These are phyloP conservation scores for Sporophila hypoxantha DNA, from an alignment of 2,113 vertebrate genomes.

Conservation along the genomic window DNA sequence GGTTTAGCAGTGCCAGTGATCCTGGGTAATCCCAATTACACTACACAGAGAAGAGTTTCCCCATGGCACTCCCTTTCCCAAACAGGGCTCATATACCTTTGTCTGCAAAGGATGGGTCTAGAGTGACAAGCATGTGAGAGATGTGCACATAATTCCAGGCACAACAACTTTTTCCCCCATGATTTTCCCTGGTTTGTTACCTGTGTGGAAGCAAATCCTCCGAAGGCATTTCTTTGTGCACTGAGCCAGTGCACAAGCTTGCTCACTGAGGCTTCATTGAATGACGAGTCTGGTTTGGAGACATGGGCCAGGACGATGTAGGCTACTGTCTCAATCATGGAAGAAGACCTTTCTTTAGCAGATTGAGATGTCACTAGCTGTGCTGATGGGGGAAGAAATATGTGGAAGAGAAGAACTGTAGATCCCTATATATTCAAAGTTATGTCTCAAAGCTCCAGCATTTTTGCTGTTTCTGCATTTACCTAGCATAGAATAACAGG, in stretches of 20 bases:
- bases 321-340: constrained; percentile 26
- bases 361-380: neutral
- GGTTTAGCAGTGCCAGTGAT: neutral
- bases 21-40: neutral
- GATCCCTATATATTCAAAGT: neutral
- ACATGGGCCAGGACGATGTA: constrained; percentile 43
- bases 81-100: neutral
- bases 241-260: constrained; percentile 26
- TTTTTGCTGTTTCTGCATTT: neutral
- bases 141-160: neutral
- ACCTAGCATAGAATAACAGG: neutral
- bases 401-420: neutral
- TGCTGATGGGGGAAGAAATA: neutral
- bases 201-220: constrained; percentile 57
- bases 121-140: neutral
- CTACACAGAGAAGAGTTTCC: neutral
- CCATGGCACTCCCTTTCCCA: neutral
- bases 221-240: neutral
- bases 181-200: neutral
- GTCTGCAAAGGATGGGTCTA: neutral
- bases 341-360: neutral
- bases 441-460: neutral
- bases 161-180: neutral
- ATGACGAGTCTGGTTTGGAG: neutral
- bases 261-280: neutral